A percentile compares a stretch with the other conserved stretches of the same genome.
Evolutionary conservation across 1,140 invertebrate species (phyloP).

Genomic region (Sycobia sp.): DNA sequence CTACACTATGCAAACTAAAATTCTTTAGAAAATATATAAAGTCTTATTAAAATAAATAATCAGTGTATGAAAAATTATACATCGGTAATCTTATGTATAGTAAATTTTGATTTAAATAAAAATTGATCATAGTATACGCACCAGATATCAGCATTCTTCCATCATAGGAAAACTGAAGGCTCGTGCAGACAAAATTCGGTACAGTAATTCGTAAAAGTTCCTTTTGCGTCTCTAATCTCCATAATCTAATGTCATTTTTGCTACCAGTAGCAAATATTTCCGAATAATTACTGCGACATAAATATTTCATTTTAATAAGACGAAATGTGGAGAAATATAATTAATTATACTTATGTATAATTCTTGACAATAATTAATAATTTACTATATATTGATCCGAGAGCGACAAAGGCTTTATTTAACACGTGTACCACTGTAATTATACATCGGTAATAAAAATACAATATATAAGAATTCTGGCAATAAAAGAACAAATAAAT

Average conservation of each 20-base stretch:
- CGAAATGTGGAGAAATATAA: not conserved
- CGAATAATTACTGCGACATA: conserved; percentile 67
- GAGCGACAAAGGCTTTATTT: no score
- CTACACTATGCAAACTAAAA: no score
- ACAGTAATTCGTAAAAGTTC: conserved; percentile 84
- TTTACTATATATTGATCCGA: not conserved
- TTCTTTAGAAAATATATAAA: no score
- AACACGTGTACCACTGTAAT: no score
- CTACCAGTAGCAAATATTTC: conserved; percentile 86
- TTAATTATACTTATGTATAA: not conserved
- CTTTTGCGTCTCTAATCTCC: conserved; percentile 75
- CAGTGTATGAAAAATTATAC: not conserved
- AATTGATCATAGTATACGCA: conserved; percentile 52
- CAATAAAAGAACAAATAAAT: no score
- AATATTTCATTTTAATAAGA: no score
- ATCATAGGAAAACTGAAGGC: conserved; percentile 76
- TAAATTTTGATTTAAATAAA: not conserved
- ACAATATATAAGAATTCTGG: no score
- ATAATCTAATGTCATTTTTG: conserved; percentile 82
- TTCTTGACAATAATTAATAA: not conserved
- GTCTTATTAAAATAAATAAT: conserved; percentile 1
- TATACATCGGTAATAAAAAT: no score
- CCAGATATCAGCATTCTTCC: conserved; percentile 79
- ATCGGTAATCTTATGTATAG: not conserved
- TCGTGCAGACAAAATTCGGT: conserved; percentile 83